Base-by-base conservation (phyloP, 1,140 invertebrate species). In the Philopotamus ludificatus region DNA sequence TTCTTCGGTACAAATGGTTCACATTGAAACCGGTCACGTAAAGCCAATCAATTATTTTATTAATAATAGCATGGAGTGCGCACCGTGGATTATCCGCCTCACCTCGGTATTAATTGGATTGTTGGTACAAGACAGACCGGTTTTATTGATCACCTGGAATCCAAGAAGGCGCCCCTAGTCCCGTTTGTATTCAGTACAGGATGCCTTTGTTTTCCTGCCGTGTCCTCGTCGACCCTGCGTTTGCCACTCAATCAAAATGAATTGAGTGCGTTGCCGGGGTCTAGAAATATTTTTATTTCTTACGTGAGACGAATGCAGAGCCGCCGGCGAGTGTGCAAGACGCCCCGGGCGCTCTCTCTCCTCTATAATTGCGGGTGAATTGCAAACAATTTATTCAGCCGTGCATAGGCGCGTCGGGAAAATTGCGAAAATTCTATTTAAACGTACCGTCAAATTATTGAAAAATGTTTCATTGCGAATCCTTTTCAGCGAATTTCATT, bases 201-300 rank as follows among this genome's bases (percentile, higher is more conserved):
- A 41, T 57, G 54, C 39, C n/a, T 57, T 57, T 57, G 34, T 50
- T 50, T 50, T 21, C 47, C 20, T 21, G 47, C 22, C 10, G 41
- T 57, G 34, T 55, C 28, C 51, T 15, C 23, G 22, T 25, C 26
- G 16, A 9, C 54, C 20, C 26, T 53, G 26, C 23, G 18, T 16
- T 57, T 42, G 42, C 54, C 54, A 57, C 54, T 57, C 54, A 57
- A 57, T 57, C 54, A 57, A 57, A 57, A 57, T 42, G 54, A 57
- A 57, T 57, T 57, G 54, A 57, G 54, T 57, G 54, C 54, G 54
- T 57, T 57, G 21, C 34, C 26, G 9, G 9, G 51, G 25, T 55
- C 60, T 39, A 53, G 60, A 63, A 63, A 63, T 63, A 63, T 63
- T 53, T 63, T 63, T 63, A 63, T 63, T 34, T 51, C 49, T 10